Evolutionary conservation across 2,888 invertebrate genomes (phyloP).

Genomic region (Esperia sulphurella): DNA sequence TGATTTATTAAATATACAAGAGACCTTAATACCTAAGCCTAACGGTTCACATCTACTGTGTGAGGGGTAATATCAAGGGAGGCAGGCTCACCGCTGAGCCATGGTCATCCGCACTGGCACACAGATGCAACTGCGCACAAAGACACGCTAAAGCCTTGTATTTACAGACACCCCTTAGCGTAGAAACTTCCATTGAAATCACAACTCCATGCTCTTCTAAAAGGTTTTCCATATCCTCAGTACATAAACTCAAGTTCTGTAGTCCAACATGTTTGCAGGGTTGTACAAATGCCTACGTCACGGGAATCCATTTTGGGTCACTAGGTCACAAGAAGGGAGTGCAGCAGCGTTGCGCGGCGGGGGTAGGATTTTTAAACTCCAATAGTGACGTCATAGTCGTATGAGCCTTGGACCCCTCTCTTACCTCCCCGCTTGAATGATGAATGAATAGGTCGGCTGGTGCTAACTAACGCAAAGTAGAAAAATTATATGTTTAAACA

Average conservation of each 20-base stretch:
- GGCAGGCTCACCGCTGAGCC: conserved; percentile 16
- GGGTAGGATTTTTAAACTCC: conserved; percentile 59
- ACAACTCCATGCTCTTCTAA: conserved; percentile 28
- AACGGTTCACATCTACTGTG: conserved; percentile 21
- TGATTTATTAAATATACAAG: conserved; percentile 18
- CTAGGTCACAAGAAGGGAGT: conserved; percentile 73
- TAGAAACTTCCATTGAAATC: conserved; percentile 67
- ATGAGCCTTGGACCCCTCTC: conserved; percentile 46
- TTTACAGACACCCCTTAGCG: conserved; percentile 33
- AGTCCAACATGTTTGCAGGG: conserved; percentile 33
- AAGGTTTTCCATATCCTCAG: conserved; percentile 33
- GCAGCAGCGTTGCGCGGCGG: conserved; percentile 50
- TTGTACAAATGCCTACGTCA: conserved; percentile 69
- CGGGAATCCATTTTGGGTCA: conserved; percentile 38
- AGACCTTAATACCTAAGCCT: conserved; percentile 17
- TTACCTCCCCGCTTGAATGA: conserved; percentile 49
- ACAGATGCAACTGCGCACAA: conserved; percentile 24
- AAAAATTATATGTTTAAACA: too few relatives aligned
- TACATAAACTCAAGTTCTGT: conserved; percentile 3
- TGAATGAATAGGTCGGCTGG: conserved; percentile 66
- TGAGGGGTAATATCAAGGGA: conserved; percentile 31
- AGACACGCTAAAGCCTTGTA: conserved; percentile 25
- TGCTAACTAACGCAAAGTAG: conserved; percentile 42
- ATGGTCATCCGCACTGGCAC: conserved; percentile 27
- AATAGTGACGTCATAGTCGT: conserved; percentile 60